Conservation (phyloP, 2,888 invertebrate species). For the Lycaena phlaeas region DNA sequence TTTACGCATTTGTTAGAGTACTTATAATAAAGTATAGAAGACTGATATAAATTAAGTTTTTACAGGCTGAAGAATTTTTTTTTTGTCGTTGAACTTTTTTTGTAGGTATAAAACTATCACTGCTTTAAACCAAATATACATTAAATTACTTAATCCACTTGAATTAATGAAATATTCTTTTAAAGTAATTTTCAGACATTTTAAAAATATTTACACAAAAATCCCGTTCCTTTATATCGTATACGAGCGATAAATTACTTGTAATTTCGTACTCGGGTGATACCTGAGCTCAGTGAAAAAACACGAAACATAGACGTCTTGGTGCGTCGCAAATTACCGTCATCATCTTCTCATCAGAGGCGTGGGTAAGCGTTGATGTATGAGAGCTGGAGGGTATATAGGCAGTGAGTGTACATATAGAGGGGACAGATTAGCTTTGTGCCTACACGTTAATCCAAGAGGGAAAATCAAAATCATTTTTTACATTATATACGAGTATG, state of each 20-base stretch:
- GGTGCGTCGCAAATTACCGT: conserved; percentile 72
- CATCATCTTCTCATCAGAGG: conserved; percentile 72
- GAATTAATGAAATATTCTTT: background rate
- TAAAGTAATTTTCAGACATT: conserved; percentile 15
- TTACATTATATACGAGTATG: no score
- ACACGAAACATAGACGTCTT: conserved; percentile 72
- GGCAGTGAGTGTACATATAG: conserved; percentile 22
- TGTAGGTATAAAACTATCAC: no score
- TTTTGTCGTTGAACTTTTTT: no score
- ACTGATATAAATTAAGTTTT: no score
- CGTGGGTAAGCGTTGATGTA: conserved; percentile 69
- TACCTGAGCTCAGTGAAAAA: conserved; percentile 70
- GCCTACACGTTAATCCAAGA: no score
- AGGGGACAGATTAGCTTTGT: conserved; percentile 6
- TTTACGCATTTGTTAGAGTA: no score
- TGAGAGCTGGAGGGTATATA: conserved; percentile 42
- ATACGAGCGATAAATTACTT: conserved; percentile 65
- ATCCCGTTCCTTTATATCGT: conserved; percentile 38
- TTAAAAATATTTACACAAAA: conserved; percentile 33
- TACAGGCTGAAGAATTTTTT: no score
- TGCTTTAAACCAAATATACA: no score
- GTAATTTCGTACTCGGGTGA: conserved; percentile 69
- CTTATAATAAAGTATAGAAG: no score
- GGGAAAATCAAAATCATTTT: no score
- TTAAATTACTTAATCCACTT: no score